These are phyloP conservation scores for Heliothis peltigera DNA, from an alignment of 2,888 invertebrate species.

Conservation along the genomic window DNA sequence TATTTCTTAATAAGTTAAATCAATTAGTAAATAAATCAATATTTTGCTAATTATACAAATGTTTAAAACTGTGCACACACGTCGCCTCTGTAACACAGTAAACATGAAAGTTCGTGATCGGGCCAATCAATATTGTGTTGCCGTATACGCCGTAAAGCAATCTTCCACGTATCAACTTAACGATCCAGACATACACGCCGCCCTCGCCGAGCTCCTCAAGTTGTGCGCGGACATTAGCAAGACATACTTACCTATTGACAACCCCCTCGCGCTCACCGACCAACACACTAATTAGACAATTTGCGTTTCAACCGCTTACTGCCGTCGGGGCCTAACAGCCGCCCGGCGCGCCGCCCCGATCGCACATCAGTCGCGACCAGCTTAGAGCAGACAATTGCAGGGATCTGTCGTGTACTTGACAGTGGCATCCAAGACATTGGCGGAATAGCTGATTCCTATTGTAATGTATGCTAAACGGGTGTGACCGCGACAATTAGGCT, in stretches of 20 bases:
- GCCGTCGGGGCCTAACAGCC: slow-evolving; percentile 33
- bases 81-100: background rate
- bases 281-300: slow-evolving; percentile 85
- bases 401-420: slow-evolving; percentile 63
- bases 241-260: slow-evolving; percentile 79
- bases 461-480: slow-evolving; percentile 86
- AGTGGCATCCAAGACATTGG: slow-evolving; percentile 76
- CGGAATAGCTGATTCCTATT: slow-evolving; percentile 81
- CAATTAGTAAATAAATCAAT: slow-evolving; percentile 18
- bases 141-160: slow-evolving; percentile 65
- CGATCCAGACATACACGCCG: slow-evolving; percentile 63
- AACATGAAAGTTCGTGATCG: slow-evolving; percentile 41
- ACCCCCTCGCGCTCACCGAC: slow-evolving; percentile 68
- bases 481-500: slow-evolving; percentile 85
- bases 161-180: slow-evolving; percentile 61
- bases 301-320: slow-evolving; percentile 76
- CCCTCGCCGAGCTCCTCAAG: slow-evolving; percentile 25
- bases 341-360: slow-evolving; percentile 37
- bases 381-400: slow-evolving; percentile 61
- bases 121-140: slow-evolving; percentile 59
- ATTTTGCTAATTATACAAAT: slow-evolving; percentile 4
- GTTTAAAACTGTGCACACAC: background rate
- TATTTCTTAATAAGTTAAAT: slow-evolving; percentile 1
- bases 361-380: slow-evolving; percentile 41
- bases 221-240: slow-evolving; percentile 73